Conservation (phyloP, 2,888 invertebrate genomes). For the Apeira syringaria region DNA sequence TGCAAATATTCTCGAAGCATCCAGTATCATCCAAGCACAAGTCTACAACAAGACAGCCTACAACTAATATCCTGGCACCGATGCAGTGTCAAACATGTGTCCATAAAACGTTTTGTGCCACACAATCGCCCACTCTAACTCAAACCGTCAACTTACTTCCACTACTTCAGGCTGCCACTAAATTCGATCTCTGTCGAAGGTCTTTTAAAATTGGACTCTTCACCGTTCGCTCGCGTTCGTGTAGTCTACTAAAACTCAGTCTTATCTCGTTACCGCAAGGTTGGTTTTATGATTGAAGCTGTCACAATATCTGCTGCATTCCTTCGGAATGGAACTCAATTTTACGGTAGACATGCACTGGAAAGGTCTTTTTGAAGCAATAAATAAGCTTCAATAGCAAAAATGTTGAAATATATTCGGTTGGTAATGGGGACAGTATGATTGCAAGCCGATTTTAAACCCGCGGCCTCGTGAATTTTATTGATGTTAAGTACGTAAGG, state of each 20-base stretch:
- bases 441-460: constrained; percentile 13
- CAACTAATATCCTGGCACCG: constrained; percentile 53
- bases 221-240: constrained; percentile 33
- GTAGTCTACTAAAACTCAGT: constrained; percentile 40
- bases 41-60: constrained; percentile 38
- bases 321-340: constrained; percentile 57
- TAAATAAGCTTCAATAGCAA: constrained; percentile 31
- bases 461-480: constrained; percentile 11
- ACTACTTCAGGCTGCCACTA: constrained; percentile 25
- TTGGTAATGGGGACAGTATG: constrained; percentile 2
- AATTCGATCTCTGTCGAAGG: constrained; percentile 30
- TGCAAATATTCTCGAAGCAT: constrained; percentile 26
- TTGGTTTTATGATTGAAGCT: constrained; percentile 30
- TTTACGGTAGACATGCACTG: constrained; percentile 56
- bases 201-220: constrained; percentile 39
- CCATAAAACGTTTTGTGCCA: constrained; percentile 46
- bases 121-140: constrained; percentile 35
- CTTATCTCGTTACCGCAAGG: constrained; percentile 31
- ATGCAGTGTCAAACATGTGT: constrained; percentile 52
- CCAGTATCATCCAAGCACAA: constrained; percentile 14
- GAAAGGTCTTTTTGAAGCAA: constrained; percentile 37
- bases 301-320: constrained; percentile 51
- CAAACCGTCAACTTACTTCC: constrained; percentile 30
- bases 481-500: not conserved
- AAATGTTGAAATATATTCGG: constrained; percentile 15